Evolutionary conservation across 2,888 invertebrate genomes (phyloP), one percentile per base, ranked within the genome.

Genomic region (Crioceris asparagi): DNA sequence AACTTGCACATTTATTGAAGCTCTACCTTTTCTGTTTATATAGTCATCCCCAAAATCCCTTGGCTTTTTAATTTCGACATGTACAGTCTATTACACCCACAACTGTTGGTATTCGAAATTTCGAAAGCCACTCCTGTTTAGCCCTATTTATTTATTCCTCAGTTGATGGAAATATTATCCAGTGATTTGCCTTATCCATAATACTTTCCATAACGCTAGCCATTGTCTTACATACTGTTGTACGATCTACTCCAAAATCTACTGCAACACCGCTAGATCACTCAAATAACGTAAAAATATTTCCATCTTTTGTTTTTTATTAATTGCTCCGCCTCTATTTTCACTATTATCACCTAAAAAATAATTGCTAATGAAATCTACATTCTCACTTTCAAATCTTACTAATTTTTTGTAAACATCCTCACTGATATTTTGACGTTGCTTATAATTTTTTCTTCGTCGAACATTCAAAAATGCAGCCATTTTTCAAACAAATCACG

Each of bases 1-100:
- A 25, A 41, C 45, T 38, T 47, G 39, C 8, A 46, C 43, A 36
- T 45, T 46, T 7, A 43, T 40, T n/a, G 36, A 38, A 32, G 19
- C 17, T 35, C 36, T 35, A 29, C 44, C 38, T 33, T 44, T 46
- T 18, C 46, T 32, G 36, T 47, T 47, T 8, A 44, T 36, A 39
- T 47, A 45, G 38, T 45, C 43, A 35, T 43, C 41, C 11, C 36
- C 43, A 41, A 35, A 32, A 15, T 21, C 8, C 8, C 25, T 12
- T 19, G 39, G 39, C 32, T 41, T 43, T 35, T 35, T 32, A 8
- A 29, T 29, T 29, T 25, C 29, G 33, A 48, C 38, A 35, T 37
- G 46, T 40, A 19, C 45, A 46, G 32, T 46, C 36, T 3, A 46
- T 8, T 11, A 11, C 29, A 29, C 29, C 11, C 6, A 29, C 11